A percentile compares a stretch with the other conserved stretches of the same genome.
Conservation (phyloP, 1,140 invertebrate genomes). For the Eupristina koningsbergeri region DNA sequence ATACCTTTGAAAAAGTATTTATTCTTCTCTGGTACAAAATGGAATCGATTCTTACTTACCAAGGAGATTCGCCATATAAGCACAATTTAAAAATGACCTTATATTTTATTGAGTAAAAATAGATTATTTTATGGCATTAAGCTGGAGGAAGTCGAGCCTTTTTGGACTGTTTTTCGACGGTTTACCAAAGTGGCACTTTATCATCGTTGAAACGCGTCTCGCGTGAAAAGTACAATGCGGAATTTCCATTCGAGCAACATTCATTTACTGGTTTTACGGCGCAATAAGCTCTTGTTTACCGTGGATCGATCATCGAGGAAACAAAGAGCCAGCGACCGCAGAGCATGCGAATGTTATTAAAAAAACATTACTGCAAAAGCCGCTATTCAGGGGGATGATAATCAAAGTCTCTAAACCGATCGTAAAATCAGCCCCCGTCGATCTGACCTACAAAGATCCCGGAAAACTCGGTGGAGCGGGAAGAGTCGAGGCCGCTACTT, state of each 20-base stretch:
- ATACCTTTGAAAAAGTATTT: too few species aligned
- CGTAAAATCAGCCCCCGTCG: slow-evolving; percentile 29
- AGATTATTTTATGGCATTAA: too few species aligned
- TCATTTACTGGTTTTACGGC: background rate
- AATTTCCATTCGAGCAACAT: background rate
- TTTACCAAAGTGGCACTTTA: background rate
- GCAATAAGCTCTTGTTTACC: too few species aligned
- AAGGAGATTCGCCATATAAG: too few species aligned
- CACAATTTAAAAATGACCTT: too few species aligned
- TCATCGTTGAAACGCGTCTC: background rate
- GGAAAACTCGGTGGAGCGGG: background rate
- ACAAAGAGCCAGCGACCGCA: background rate
- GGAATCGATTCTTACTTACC: too few species aligned
- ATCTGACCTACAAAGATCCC: background rate
- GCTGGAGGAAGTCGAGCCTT: too few species aligned
- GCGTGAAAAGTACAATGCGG: background rate
- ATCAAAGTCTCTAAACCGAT: slow-evolving; percentile 13
- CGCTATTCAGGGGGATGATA: slow-evolving; percentile 1
- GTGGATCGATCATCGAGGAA: background rate
- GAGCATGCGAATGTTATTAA: background rate
- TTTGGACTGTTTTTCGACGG: too few species aligned
- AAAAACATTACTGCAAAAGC: slow-evolving; percentile 6
- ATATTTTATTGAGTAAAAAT: too few species aligned
- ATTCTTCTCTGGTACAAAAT: too few species aligned
- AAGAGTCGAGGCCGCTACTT: background rate